phyloP scores from a whole-genome alignment of 2,113 vertebrate species.

The Psittacara wagleri region DNA sequence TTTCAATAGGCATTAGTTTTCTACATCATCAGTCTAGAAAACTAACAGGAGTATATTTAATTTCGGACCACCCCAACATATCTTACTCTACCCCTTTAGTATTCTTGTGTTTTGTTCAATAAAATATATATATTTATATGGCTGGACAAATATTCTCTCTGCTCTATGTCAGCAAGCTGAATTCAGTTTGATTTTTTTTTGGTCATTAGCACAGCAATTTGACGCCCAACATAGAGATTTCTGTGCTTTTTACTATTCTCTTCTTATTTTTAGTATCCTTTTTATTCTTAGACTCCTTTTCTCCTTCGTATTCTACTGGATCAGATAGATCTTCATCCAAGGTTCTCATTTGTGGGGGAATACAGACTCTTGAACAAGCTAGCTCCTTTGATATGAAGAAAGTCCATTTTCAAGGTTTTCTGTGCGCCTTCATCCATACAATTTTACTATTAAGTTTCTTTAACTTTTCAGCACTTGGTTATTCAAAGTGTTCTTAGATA shows the following conservation, averaged over 20 bases:
- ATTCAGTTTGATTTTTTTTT: neutral
- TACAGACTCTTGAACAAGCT: neutral
- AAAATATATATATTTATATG: neutral
- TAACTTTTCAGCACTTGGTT: neutral
- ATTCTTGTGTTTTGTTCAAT: neutral
- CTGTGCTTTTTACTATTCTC: neutral
- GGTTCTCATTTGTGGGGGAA: neutral
- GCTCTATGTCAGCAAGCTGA: neutral
- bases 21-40: neutral
- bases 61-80: neutral
- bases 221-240: fast-evolving
- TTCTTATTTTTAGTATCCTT: neutral
- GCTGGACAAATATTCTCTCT: neutral
- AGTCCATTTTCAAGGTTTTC: neutral
- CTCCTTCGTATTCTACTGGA: neutral
- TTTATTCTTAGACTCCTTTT: neutral
- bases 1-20: neutral
- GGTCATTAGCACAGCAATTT: neutral
- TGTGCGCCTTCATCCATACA: neutral
- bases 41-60: neutral
- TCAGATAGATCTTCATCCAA: neutral
- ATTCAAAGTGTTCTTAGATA: neutral
- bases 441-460: neutral
- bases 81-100: neutral
- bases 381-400: neutral